phyloP scores from a whole-genome alignment of 2,797 vertebrate genomes.

The Schizopygopsis pylzovi region DNA sequence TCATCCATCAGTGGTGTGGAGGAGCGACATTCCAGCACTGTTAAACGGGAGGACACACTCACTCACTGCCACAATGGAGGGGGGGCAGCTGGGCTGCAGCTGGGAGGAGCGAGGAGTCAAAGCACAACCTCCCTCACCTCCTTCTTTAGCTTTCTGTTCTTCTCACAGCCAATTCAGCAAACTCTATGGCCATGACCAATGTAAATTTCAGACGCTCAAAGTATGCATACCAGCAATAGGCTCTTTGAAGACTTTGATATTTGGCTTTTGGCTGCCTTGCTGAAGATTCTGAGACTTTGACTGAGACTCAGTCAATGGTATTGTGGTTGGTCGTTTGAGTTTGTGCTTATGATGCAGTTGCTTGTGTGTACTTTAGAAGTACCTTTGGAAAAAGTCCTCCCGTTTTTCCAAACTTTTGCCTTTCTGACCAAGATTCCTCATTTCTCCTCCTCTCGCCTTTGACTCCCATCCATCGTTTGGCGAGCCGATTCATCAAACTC shows the following conservation, averaged over 20 bases:
- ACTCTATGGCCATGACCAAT: slow-evolving; percentile 77
- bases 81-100: slow-evolving; percentile 67
- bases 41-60: slow-evolving; percentile 83
- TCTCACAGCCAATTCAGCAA: slow-evolving; percentile 59
- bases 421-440: background rate
- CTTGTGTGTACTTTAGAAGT: slow-evolving; percentile 8
- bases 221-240: slow-evolving; percentile 64
- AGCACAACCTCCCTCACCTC: slow-evolving; percentile 76
- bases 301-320: slow-evolving; percentile 3
- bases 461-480: slow-evolving; percentile 7
- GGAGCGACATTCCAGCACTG: slow-evolving; percentile 83
- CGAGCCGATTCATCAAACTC: slow-evolving; percentile 55
- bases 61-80: slow-evolving; percentile 82
- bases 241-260: slow-evolving; percentile 51
- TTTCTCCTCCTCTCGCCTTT: slow-evolving; percentile 46
- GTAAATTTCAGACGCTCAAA: slow-evolving; percentile 75
- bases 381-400: background rate
- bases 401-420: background rate
- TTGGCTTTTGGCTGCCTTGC: slow-evolving; percentile 30
- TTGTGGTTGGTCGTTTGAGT: background rate
- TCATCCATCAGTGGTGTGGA: slow-evolving; percentile 84
- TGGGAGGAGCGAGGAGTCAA: slow-evolving; percentile 80
- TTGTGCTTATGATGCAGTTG: background rate
- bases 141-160: slow-evolving; percentile 54
- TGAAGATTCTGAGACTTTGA: background rate